Evolutionary conservation across 2,797 vertebrate genomes (phyloP).

Genomic region (Enteromius viviparus): DNA sequence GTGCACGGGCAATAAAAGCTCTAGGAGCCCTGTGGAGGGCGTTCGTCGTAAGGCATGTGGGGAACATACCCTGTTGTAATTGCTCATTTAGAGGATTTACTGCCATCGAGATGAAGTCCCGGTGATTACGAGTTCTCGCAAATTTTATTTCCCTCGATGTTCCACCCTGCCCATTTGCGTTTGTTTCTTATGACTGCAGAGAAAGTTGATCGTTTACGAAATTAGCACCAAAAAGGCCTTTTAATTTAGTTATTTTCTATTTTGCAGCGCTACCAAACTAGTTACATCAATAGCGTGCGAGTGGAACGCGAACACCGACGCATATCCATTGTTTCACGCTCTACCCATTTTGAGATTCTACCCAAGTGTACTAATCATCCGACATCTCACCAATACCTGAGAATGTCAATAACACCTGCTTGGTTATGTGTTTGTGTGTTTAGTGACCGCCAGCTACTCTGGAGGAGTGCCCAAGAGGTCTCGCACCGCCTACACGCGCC

Average conservation of each 20-base stretch:
- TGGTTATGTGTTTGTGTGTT: conserved; percentile 78
- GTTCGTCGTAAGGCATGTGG: conserved; percentile 78
- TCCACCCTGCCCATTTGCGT: conserved; percentile 88
- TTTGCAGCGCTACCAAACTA: conserved; percentile 10
- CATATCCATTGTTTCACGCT: neutral
- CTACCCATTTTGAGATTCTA: neutral
- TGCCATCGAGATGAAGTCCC: conserved; percentile 93
- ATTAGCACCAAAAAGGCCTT: conserved; percentile 61
- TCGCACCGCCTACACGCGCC: conserved; percentile 98
- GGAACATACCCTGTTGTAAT: conserved; percentile 80
- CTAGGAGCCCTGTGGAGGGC: conserved; percentile 65
- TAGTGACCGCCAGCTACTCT: conserved; percentile 93
- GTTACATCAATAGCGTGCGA: conserved; percentile 14
- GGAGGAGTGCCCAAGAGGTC: conserved; percentile 98
- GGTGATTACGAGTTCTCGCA: conserved; percentile 98
- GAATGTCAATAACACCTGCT: conserved; percentile 76
- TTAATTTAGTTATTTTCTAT: conserved; percentile 71
- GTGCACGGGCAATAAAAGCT: conserved; percentile 66
- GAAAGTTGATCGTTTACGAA: conserved; percentile 72
- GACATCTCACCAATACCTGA: conserved; percentile 19
- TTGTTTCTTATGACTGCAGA: conserved; percentile 92
- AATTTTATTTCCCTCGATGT: conserved; percentile 93
- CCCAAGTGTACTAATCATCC: conserved; percentile 12
- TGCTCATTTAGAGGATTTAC: conserved; percentile 94
- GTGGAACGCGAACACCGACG: neutral